Base-by-base conservation (phyloP, 2,113 vertebrate genomes). In the Lipophrys pholis region DNA sequence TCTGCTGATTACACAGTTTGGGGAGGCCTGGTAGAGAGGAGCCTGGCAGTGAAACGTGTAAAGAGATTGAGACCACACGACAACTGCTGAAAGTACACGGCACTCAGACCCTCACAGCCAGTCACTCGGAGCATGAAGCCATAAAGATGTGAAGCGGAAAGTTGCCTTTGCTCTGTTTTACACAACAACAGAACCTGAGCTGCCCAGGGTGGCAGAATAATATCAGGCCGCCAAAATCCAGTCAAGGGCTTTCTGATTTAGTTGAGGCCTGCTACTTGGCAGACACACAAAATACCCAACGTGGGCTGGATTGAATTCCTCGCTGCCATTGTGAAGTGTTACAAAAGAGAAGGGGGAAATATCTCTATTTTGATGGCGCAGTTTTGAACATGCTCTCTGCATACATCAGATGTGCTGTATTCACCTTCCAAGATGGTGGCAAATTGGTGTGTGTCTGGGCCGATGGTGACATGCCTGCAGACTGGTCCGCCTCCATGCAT, bases 1-100 rank as follows among this genome's bases (percentile, higher is more conserved):
- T 93, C 87, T 93, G 92, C 92, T 93, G 91, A 92, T 92, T 86
- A 89, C 90, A 92, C 90, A 88, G 84, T 92, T 91, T 83, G 76
- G 79, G 82, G 84, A 89, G 89, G 82, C 83, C 83, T 89, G 82
- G 73, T 87, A 55, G 69, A 81, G 83, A 84, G 84, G 63, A 83
- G 83, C 57, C 87, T 91, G 89, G 84, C 84, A 85, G 84, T 76
- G 81, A 89, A 87, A 90, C 15, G 76, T 90, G 82, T 84, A 91
- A 90, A 87, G 86, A 84, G 87, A 92, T 88, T 87, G 89, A 87
- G 87, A 84, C 86, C 78, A 74, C 82, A 89, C 11, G 71, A 88
- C 38, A 70, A 84, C 79, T 76, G 80, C 86, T 75, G 83, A 89
- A 89, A 88, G 86, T 85, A 89, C 83, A 72, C 73, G 59, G 79